A percentile compares a stretch with the other conserved stretches of the same genome.
Evolutionary conservation across 2,888 invertebrate genomes (phyloP).

Genomic region (Acrobasis suavella): DNA sequence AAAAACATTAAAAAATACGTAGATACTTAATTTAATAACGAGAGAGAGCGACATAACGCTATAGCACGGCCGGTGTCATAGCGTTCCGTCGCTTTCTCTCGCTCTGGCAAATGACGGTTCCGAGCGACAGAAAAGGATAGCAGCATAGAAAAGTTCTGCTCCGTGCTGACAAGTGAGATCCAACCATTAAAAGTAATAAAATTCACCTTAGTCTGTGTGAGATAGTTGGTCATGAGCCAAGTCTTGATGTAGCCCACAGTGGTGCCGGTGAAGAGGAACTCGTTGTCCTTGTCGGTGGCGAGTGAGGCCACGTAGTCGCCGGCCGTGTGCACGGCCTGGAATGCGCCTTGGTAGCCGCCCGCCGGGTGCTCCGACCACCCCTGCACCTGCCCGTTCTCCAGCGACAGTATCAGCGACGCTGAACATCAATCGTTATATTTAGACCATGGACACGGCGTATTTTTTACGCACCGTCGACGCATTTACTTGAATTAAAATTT

Average conservation of each 20-base stretch:
- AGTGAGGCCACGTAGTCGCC: conserved; percentile 86
- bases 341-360: conserved; percentile 87
- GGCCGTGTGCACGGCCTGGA: conserved; percentile 85
- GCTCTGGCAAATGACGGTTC: no score
- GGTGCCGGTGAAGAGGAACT: conserved; percentile 87
- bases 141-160: no score
- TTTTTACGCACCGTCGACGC: no score
- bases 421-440: conserved; percentile 21
- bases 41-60: no score
- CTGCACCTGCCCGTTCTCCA: conserved; percentile 90
- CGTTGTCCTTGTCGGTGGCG: conserved; percentile 86
- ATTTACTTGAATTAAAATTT: no score
- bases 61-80: no score
- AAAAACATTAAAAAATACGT: background rate
- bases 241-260: conserved; percentile 90
- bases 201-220: conserved; percentile 65
- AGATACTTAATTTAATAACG: no score
- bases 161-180: no score
- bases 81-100: no score
- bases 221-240: conserved; percentile 88
- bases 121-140: no score
- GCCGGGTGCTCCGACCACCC: conserved; percentile 91
- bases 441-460: no score
- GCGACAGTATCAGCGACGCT: conserved; percentile 87
- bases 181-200: no score